A percentile compares a stretch with the other conserved stretches of the same genome.
Evolutionary conservation across 2,797 vertebrate species (phyloP).

Genomic region (Paguma larvata): DNA sequence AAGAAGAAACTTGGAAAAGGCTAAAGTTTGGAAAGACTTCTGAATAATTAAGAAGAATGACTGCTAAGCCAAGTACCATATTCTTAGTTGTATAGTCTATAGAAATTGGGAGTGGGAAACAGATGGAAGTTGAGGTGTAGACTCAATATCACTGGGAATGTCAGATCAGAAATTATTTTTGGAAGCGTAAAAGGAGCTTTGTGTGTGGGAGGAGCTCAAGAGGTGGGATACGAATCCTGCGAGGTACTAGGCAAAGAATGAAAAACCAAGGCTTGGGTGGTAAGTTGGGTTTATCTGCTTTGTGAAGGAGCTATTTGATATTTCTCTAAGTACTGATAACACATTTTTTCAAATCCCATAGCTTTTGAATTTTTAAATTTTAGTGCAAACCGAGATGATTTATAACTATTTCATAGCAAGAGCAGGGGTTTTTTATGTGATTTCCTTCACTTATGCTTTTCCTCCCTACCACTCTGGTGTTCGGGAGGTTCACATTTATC

Average conservation of each 20-base stretch:
- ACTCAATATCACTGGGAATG: conserved; percentile 85
- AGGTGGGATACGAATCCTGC: conserved; percentile 65
- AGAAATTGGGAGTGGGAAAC: conserved; percentile 78
- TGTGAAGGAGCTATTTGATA: conserved; percentile 1
- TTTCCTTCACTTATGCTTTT: conserved; percentile 57
- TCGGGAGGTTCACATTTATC: conserved; percentile 63
- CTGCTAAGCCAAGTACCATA: conserved; percentile 78
- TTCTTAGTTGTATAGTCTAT: conserved; percentile 79
- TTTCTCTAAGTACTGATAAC: conserved; percentile 57
- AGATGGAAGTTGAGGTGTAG: conserved; percentile 84
- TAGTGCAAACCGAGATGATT: conserved; percentile 11
- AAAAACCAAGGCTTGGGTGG: conserved; percentile 55
- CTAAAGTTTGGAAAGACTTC: conserved; percentile 84
- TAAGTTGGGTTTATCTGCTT: conserved; percentile 31
- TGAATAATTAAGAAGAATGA: conserved; percentile 81
- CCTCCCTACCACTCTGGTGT: conserved; percentile 32
- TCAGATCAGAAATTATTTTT: conserved; percentile 85
- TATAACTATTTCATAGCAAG: conserved; percentile 23
- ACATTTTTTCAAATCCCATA: conserved; percentile 32
- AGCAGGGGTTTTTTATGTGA: not conserved
- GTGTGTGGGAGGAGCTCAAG: conserved; percentile 79
- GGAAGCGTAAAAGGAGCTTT: conserved; percentile 83
- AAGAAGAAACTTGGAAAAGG: conserved; percentile 82
- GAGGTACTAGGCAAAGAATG: conserved; percentile 67
- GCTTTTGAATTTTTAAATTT: conserved; percentile 49